phyloP scores from a whole-genome alignment of 2,113 vertebrate species.

The Prionailurus bengalensis region DNA sequence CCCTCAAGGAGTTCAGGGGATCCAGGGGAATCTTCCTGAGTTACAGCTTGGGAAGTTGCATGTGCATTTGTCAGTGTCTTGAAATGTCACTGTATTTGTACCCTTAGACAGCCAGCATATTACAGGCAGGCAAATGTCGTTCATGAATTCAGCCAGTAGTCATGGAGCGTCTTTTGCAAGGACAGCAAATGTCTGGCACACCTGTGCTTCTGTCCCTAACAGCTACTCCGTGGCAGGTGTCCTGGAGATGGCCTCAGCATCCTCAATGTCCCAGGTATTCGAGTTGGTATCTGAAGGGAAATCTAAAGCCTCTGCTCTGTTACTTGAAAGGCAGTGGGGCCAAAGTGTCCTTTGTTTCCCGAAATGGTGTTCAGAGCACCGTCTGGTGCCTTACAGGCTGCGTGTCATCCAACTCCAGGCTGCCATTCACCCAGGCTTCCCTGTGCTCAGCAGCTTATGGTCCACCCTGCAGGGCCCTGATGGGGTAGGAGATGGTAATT shows the following conservation, averaged over 20 bases:
- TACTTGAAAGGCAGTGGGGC: background rate
- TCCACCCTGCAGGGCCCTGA: background rate
- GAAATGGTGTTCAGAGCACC: background rate
- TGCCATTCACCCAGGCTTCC: background rate
- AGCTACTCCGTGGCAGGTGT: accelerated
- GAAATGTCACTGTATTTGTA: no score
- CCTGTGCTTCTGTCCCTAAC: accelerated
- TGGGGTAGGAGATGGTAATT: background rate
- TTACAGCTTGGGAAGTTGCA: background rate
- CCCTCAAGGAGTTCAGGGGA: background rate
- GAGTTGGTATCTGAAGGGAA: background rate
- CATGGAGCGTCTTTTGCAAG: background rate
- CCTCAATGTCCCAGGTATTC: background rate
- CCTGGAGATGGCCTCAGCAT: background rate
- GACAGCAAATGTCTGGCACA: background rate
- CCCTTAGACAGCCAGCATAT: background rate
- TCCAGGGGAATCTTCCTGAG: background rate
- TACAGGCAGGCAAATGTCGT: background rate
- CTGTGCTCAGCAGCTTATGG: background rate
- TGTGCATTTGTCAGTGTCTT: background rate
- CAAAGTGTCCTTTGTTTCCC: background rate
- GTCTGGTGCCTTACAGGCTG: accelerated
- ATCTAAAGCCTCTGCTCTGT: background rate
- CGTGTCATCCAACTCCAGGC: background rate
- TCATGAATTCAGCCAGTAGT: background rate